Base-by-base conservation (phyloP, 2,797 vertebrate genomes). In the Anableps anableps region DNA sequence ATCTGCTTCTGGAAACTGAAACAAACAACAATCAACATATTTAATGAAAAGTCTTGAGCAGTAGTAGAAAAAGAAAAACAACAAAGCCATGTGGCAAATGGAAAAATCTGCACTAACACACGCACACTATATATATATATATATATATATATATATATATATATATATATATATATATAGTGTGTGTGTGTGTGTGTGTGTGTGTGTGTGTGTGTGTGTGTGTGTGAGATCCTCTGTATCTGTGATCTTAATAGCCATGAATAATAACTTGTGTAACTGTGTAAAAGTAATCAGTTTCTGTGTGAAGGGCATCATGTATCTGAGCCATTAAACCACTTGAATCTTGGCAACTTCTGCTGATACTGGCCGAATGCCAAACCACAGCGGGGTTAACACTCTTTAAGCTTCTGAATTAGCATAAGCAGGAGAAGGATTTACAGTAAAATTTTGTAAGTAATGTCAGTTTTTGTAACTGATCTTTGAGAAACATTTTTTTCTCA, bases 301-400 rank as follows among this genome's bases (percentile, higher is more conserved):
- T 68, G 62, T 70, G 66, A 76, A 58, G 29, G 8, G 2, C 72
- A 45, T 74, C 62, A 66, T 60, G 78, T 43, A 60, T 84, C 7
- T 43, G 50, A 78, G 75, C 26, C 60, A 79, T 82, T 76, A 79
- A 19, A 43, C 26, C 36, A 29, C 1, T 41, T 58, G 45, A 70
- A 51, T 79, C 50, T 38, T 17, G 21, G 72, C 64, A 53, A 38
- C 55, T 31, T 81, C 11, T 38, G 26, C 38, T 75, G 53, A 70
- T 73, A 8, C 45, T 76, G 78, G 66, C 29, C n/a, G 70, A 43
- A 72, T 72, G 78, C 70, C 82, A 85, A 79, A 62, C 62, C 31
- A 31, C 73, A 58, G 14, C 7, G 48, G 41, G 47, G 41, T 45
- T 29, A 45, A 76, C 19, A 19, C 36, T 47, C 45, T 51, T 36